Percentiles rank a stretch among this genome's conserved stretches.
These are phyloP conservation scores for Cosmorhoe ocellata DNA, from an alignment of 2,888 invertebrate genomes.

Conservation along the genomic window DNA sequence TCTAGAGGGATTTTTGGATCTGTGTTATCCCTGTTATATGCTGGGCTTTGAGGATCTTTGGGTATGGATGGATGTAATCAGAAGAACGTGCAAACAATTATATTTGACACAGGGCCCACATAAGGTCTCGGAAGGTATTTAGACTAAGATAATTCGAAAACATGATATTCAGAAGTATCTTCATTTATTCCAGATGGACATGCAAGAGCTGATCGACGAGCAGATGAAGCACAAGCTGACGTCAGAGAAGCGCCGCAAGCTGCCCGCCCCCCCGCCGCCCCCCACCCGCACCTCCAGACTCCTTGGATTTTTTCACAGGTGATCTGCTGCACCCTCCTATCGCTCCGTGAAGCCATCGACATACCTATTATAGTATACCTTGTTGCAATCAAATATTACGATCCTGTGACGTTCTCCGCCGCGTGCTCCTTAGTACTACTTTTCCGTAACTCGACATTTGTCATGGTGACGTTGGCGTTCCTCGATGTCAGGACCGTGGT, in stretches of 20 bases:
- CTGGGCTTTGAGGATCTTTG: too few relatives aligned
- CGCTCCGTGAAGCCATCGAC: conserved; percentile 51
- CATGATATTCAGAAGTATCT: too few relatives aligned
- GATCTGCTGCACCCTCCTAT: conserved; percentile 68
- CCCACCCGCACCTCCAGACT: conserved; percentile 66
- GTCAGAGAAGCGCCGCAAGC: conserved; percentile 80
- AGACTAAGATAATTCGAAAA: too few relatives aligned
- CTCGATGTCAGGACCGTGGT: conserved; percentile 45
- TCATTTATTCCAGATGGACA: conserved; percentile 89
- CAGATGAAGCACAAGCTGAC: conserved; percentile 94
- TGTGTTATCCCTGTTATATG: too few relatives aligned
- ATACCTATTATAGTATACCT: conserved; percentile 56
- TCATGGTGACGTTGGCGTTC: conserved; percentile 53
- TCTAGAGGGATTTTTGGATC: too few relatives aligned
- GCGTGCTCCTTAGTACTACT: conserved; percentile 52
- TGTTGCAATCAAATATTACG: conserved; percentile 54
- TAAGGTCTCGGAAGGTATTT: too few relatives aligned
- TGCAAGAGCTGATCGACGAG: conserved; percentile 95
- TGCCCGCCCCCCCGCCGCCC: conserved; percentile 63
- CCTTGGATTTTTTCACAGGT: conserved; percentile 80
- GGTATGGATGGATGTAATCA: too few relatives aligned
- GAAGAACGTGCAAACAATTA: too few relatives aligned
- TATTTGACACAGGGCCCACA: too few relatives aligned
- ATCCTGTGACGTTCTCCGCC: conserved; percentile 50
- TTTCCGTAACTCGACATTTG: conserved; percentile 38